Base-by-base conservation (phyloP, 2,888 invertebrate genomes). In the Lysandra bellargus region DNA sequence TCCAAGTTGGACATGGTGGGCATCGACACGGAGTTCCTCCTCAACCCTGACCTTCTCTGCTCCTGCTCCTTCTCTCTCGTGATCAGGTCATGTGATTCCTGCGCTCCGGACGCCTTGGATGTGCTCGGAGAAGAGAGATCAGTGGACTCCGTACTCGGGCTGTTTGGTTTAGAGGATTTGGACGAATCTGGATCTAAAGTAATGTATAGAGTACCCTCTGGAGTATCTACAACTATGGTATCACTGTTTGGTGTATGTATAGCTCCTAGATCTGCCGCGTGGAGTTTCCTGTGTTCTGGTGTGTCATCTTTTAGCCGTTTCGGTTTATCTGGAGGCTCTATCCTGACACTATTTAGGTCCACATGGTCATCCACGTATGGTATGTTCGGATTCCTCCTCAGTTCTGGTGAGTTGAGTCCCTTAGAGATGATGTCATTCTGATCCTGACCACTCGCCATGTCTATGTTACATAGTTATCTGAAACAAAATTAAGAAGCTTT, bases 1-100 rank as follows among this genome's bases (percentile, higher is more conserved):
- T 96, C 96, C 88, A 97, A 90, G 79, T 96, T 96, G 85, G 97
- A 96, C 80, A 97, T 91, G 83, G 95, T 95, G 3, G 97, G 97
- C 94, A 97, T 95, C 2, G 97, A 97, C 81, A 97, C 96, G 2
- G 97, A 97, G 83, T 97, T 96, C 83, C 96, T 95, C 78, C 97
- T 94, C 78, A 96, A 86, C 78, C 88, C 89, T 4, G 88, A 87
- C 80, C 85, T 87, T 80, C 91, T 89, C 80, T 87, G 85, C 64
- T 89, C 90, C 64, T 87, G 79, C 17, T 85, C 85, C 57, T 83
- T 84, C 81, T 94, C 93, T 49, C 86, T 88, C 44, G 85, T 85
- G 81, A 92, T 91, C 83, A 92, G 61, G 60, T 87, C 86, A 79
- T 84, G 86, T 0, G 92, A 91, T 53, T 93, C 93, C 64, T 83